These are phyloP conservation scores for Pitangus sulphuratus DNA, from an alignment of 2,797 vertebrate genomes.

Conservation along the genomic window DNA sequence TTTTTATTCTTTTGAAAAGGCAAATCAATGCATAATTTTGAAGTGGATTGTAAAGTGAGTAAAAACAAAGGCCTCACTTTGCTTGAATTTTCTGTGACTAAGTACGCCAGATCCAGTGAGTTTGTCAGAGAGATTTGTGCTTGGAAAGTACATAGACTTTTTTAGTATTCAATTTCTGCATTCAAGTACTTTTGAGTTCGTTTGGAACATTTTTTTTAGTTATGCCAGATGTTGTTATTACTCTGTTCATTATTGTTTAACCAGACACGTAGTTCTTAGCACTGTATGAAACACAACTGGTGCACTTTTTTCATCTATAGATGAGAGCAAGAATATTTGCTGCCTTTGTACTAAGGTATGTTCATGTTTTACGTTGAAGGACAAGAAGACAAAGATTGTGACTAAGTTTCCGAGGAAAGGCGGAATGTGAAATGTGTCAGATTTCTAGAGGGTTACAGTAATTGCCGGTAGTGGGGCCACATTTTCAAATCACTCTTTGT, in stretches of 20 bases:
- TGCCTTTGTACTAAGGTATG: background rate
- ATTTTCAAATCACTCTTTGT: constrained; percentile 6
- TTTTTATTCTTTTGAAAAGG: background rate
- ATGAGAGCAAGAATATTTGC: background rate
- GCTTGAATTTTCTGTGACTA: background rate
- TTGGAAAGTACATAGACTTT: background rate
- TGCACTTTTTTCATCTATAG: background rate
- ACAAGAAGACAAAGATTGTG: background rate
- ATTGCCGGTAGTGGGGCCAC: background rate
- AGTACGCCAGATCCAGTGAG: background rate
- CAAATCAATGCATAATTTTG: background rate
- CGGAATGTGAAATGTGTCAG: background rate
- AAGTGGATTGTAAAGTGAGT: background rate
- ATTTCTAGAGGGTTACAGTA: background rate
- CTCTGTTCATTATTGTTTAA: background rate
- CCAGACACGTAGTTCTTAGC: background rate
- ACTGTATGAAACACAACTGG: background rate
- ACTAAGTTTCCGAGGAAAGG: background rate
- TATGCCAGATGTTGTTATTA: background rate
- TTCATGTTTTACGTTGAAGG: background rate
- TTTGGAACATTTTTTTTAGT: background rate
- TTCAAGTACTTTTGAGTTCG: background rate
- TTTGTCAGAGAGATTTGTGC: background rate
- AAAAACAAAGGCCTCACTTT: background rate
- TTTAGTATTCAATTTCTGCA: background rate